Evolutionary conservation across 2,113 vertebrate species (phyloP), one percentile per base, ranked within the genome.

Genomic region (Halcyon senegalensis): DNA sequence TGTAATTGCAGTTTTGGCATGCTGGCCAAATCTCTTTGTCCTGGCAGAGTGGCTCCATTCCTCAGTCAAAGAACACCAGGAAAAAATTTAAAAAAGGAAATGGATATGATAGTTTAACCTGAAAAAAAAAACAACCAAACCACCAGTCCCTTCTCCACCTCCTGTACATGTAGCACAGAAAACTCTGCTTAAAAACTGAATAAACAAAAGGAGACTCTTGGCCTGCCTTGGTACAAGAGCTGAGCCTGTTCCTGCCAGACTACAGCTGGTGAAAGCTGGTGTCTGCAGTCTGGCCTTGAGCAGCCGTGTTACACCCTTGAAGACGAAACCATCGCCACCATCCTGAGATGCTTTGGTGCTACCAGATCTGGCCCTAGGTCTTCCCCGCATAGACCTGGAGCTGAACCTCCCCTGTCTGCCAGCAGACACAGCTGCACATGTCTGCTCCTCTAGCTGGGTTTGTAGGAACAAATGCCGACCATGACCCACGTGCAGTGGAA

Each of bases 1-100:
- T 93, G 20, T 95, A 95, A 95, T 94, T 97, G 90, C 81, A 79
- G 46, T 92, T 97, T 97, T 96, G 91, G 84, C 84, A 64, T 43
- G 62, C 80, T 55, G 72, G 67, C 41, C 76, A 84, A 43, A 69
- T 95, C 41, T 96, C 58, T 93, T 96, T 33, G 13, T 89, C 50
- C 78, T 89, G 81, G 37, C 1, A 2, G 67, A 19, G 90, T 69
- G 46, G 33, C 50, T 75, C 19, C 43, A 43, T 89, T 96, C 39
- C 50, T 94, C 82, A 37, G 24, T 80, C 55, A 90, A 89, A 96
- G 77, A 95, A 84, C 59, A 92, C 15, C 20, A 39, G 67, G 68
- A 89, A 86, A 89, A 91, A 44, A 6, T 24, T 24, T 5, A 1
- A n/a, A 90, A 82, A 94, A 78, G 50, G 25, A 33, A 95, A 77